These are phyloP conservation scores for Pseudoips prasinana DNA, from an alignment of 2,888 invertebrate genomes.

Conservation along the genomic window DNA sequence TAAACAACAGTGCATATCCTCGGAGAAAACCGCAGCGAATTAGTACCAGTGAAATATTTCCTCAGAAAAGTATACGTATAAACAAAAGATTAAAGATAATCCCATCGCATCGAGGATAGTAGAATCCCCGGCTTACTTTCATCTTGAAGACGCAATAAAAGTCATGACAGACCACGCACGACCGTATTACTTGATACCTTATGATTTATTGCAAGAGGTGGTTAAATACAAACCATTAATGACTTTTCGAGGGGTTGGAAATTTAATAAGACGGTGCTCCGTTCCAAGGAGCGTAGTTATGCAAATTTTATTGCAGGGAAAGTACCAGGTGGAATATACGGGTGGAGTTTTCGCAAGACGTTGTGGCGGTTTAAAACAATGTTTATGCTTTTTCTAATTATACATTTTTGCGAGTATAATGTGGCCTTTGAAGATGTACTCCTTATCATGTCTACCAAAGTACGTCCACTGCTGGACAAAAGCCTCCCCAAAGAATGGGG, in stretches of 20 bases:
- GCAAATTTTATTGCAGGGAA: slow-evolving; percentile 78
- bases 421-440: too few species aligned
- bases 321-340: slow-evolving; percentile 59
- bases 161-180: slow-evolving; percentile 45
- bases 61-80: slow-evolving; percentile 48
- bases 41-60: slow-evolving; percentile 37
- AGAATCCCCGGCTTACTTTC: slow-evolving; percentile 56
- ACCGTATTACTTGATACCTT: slow-evolving; percentile 51
- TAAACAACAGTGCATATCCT: too few species aligned
- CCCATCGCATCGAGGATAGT: slow-evolving; percentile 39
- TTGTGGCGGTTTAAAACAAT: slow-evolving; percentile 5
- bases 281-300: slow-evolving; percentile 77
- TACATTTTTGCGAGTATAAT: too few species aligned
- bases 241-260: slow-evolving; percentile 76
- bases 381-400: too few species aligned
- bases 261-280: slow-evolving; percentile 77
- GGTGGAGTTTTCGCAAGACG: slow-evolving; percentile 15
- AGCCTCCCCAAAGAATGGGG: too few species aligned
- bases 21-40: slow-evolving; percentile 23
- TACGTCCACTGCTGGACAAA: too few species aligned
- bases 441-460: too few species aligned
- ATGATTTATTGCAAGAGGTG: slow-evolving; percentile 77
- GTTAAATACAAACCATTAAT: slow-evolving; percentile 80
- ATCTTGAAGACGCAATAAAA: slow-evolving; percentile 71
- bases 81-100: slow-evolving; percentile 66